A percentile compares a stretch with the other conserved stretches of the same genome.
Evolutionary conservation across 2,113 vertebrate genomes (phyloP).

Genomic region (Neogobius melanostomus): DNA sequence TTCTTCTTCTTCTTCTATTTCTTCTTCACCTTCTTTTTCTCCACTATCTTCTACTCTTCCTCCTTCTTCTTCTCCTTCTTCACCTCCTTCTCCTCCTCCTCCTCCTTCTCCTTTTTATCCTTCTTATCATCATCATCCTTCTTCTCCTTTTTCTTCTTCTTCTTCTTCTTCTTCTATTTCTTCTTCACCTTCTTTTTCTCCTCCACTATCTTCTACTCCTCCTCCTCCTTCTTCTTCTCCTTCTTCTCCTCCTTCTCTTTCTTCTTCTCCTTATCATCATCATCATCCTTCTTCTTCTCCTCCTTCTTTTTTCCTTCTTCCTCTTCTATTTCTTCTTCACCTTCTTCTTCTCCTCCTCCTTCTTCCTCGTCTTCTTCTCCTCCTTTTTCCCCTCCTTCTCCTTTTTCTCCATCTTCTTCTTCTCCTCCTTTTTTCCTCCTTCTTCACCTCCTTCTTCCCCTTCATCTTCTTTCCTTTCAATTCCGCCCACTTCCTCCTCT

Average conservation of each 20-base stretch:
- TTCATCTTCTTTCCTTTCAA: no score
- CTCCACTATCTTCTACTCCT: constrained; percentile 74
- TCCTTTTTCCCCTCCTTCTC: background rate
- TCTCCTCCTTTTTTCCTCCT: background rate
- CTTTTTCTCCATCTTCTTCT: constrained; percentile 86
- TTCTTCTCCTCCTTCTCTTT: background rate
- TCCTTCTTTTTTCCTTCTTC: no score
- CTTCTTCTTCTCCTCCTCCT: background rate
- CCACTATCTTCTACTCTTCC: no score
- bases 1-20: no score
- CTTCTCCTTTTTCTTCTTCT: background rate
- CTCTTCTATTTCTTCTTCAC: no score
- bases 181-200: constrained; percentile 71
- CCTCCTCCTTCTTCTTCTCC: constrained; percentile 74
- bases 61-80: background rate
- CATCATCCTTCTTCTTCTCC: background rate
- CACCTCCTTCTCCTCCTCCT: background rate
- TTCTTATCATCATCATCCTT: constrained; percentile 51
- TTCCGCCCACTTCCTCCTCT: constrained; percentile 89
- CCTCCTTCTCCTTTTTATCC: constrained; percentile 81
- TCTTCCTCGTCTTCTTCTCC: background rate
- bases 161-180: background rate
- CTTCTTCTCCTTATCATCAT: background rate
- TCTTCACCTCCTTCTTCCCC: no score
- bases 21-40: no score